phyloP scores from a whole-genome alignment of 2,888 invertebrate species.

The Ischnus inquisitorius region DNA sequence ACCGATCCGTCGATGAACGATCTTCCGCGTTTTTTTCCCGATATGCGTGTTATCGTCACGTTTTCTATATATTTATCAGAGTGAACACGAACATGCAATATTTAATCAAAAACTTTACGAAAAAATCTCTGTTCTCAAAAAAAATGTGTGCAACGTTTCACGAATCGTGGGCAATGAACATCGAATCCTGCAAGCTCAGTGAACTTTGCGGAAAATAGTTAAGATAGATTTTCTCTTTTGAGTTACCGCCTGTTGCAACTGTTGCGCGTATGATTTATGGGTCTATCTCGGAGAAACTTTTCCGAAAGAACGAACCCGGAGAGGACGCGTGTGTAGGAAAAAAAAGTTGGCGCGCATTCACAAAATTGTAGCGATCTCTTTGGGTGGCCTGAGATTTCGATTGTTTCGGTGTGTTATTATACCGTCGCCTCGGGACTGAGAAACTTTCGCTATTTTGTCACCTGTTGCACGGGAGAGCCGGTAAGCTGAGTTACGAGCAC shows the following conservation, averaged over 20 bases:
- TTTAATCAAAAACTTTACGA: neutral
- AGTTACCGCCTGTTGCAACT: constrained; percentile 44
- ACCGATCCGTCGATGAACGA: too few species aligned
- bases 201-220: constrained; percentile 3
- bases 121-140: too few species aligned
- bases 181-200: too few species aligned
- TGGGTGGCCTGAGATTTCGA: neutral
- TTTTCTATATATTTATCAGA: neutral
- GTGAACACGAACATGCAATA: neutral
- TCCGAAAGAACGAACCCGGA: neutral
- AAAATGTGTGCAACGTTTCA: neutral
- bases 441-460: constrained; percentile 23
- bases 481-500: neutral
- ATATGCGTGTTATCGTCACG: neutral
- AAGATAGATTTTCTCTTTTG: neutral
- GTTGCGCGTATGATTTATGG: constrained; percentile 55
- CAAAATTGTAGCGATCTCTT: neutral
- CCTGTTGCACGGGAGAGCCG: constrained; percentile 30
- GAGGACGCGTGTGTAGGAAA: neutral
- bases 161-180: neutral
- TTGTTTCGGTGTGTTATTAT: neutral
- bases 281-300: neutral
- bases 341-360: neutral
- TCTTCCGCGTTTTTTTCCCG: neutral
- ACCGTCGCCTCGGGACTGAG: neutral